Conservation (phyloP, 1,140 invertebrate genomes). For the Lasioglossum albipes region DNA sequence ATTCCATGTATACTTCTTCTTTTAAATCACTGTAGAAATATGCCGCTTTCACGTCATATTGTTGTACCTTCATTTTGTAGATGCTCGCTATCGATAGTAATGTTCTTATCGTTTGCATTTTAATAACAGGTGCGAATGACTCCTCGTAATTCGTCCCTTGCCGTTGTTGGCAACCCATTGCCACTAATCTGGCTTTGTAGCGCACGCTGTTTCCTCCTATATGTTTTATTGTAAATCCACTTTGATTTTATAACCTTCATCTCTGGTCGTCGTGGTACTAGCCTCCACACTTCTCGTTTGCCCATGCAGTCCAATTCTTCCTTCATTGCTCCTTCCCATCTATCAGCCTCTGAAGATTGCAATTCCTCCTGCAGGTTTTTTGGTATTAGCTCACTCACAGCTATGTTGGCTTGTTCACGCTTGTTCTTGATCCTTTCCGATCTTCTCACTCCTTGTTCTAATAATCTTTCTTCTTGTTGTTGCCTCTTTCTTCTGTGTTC, state of each 20-base stretch:
- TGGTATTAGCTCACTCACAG: not conserved
- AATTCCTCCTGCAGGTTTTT: not conserved
- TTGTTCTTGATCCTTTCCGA: not conserved
- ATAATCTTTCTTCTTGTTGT: not conserved
- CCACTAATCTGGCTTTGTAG: not conserved
- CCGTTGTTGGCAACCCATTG: not conserved
- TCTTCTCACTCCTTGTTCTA: not conserved
- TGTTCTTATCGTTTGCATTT: not conserved
- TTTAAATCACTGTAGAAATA: not conserved
- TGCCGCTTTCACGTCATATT: not conserved
- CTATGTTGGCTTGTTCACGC: not conserved
- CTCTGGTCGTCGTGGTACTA: not conserved
- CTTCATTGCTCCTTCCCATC: not conserved
- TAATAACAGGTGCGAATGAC: not conserved
- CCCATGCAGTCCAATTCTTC: not conserved
- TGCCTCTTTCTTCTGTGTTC: not conserved
- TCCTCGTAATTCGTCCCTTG: not conserved
- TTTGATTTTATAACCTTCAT: not conserved
- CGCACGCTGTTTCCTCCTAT: not conserved
- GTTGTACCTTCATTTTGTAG: not conserved
- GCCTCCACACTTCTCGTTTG: not conserved
- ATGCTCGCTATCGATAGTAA: not conserved
- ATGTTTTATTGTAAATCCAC: not conserved
- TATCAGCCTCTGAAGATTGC: not conserved
- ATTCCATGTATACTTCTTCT: not conserved